phyloP scores from a whole-genome alignment of 2,888 invertebrate genomes.

The Andricus curvator region DNA sequence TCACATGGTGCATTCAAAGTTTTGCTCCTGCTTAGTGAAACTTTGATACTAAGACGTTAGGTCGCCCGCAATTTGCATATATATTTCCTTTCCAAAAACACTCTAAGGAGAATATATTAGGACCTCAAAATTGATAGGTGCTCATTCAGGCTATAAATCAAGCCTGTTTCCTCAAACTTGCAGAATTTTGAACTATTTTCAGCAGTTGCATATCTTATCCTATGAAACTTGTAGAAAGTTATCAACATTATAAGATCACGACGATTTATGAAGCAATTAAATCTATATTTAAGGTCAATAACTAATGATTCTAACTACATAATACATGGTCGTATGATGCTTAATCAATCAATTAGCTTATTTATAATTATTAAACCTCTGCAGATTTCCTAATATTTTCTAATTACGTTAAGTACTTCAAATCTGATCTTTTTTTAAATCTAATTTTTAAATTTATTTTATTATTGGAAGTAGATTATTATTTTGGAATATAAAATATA shows the following conservation, averaged over 20 bases:
- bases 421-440: too few relatives aligned
- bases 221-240: not conserved
- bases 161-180: not conserved
- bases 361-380: too few relatives aligned
- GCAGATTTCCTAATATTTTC: too few relatives aligned
- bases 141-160: not conserved
- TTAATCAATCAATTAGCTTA: too few relatives aligned
- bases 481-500: too few relatives aligned
- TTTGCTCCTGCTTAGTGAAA: not conserved
- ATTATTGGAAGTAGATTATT: too few relatives aligned
- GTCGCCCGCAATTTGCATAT: not conserved
- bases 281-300: not conserved
- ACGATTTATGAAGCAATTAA: not conserved
- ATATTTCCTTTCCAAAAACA: conserved; percentile 2
- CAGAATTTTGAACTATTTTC: not conserved
- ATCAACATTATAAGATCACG: not conserved
- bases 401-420: too few relatives aligned
- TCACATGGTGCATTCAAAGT: not conserved
- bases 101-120: conserved; percentile 4
- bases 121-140: conserved; percentile 7
- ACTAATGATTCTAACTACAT: not conserved
- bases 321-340: too few relatives aligned
- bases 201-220: not conserved
- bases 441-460: too few relatives aligned
- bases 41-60: not conserved